Evolutionary conservation across 2,888 invertebrate genomes (phyloP), one percentile per base, ranked within the genome.

Genomic region (Drosophila macrospina): DNA sequence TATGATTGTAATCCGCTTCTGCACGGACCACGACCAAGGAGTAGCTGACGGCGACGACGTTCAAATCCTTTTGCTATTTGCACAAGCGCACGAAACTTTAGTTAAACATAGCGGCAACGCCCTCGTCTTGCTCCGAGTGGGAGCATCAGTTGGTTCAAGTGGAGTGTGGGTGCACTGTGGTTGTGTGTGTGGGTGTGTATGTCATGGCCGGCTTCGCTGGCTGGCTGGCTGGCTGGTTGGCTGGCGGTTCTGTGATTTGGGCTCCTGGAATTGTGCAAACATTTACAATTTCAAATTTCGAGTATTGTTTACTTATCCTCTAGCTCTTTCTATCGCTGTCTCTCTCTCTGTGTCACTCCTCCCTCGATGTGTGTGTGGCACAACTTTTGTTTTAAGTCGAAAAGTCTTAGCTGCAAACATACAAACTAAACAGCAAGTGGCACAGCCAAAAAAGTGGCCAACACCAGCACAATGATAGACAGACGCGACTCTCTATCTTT

Each of bases 1-100:
- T 88, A 85, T 84, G 89, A 86, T 81, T 89, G 82, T 89, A 89
- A 90, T 86, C 81, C 78, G 85, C 81, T 86, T 82, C 78, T 73
- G 74, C 63, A 56, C 41, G 74, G 66, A 71, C 62, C 55, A 75
- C 55, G 64, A 24, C 45, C 41, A 52, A 30, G n/a, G 37, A 60
- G 64, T 52, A 62, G 60, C 65, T 61, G 59, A 63, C 52, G 59
- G 63, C 64, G 74, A 69, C 78, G 69, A 68, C 61, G 71, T 48
- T 68, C 50, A 73, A 71, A 78, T 86, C 83, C 80, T 72, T 81
- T 72, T 75, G 66, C 71, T 83, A 83, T 83, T 83, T 86, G 80
- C 80, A 83, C 78, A 86, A 83, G 74, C 66, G 78, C 70, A 73
- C 79, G 75, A 81, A 81, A 81, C 82, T 81, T 81, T 82, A 81